A percentile compares a stretch with the other conserved stretches of the same genome.
Conservation (phyloP, 2,797 vertebrate species). For the Hephaestus fuliginosus region DNA sequence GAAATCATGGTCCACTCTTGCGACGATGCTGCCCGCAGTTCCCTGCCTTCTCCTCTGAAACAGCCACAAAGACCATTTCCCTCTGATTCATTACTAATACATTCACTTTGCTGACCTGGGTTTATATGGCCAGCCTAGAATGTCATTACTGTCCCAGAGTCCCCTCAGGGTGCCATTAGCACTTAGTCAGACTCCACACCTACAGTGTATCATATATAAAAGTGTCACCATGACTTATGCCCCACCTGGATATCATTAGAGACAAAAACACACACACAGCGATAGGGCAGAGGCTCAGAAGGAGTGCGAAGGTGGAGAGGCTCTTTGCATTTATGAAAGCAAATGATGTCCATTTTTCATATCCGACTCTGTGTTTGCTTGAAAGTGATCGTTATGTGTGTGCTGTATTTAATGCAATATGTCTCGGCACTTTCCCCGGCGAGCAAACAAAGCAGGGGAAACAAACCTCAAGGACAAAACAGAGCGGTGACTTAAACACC, state of each 20-base stretch:
- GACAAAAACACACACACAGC: slow-evolving; percentile 56
- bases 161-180: slow-evolving; percentile 72
- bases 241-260: slow-evolving; percentile 78
- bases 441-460: background rate
- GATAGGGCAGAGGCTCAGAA: slow-evolving; percentile 6
- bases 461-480: slow-evolving; percentile 13
- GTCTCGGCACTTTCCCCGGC: background rate
- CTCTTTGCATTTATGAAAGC: slow-evolving; percentile 32
- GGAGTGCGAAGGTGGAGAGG: background rate
- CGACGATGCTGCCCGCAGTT: slow-evolving; percentile 25
- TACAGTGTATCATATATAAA: slow-evolving; percentile 71
- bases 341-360: slow-evolving; percentile 48
- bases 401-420: background rate
- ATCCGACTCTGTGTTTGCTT: slow-evolving; percentile 17
- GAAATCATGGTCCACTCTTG: slow-evolving; percentile 36
- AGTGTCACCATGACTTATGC: slow-evolving; percentile 73
- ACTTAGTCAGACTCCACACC: slow-evolving; percentile 61
- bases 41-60: slow-evolving; percentile 28
- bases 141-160: slow-evolving; percentile 66
- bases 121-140: slow-evolving; percentile 61
- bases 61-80: slow-evolving; percentile 48
- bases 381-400: background rate
- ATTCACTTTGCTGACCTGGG: slow-evolving; percentile 49
- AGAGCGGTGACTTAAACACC: background rate
- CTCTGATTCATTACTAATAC: slow-evolving; percentile 62